phyloP scores from a whole-genome alignment of 2,888 invertebrate species.

The Yponomeuta sedellus region DNA sequence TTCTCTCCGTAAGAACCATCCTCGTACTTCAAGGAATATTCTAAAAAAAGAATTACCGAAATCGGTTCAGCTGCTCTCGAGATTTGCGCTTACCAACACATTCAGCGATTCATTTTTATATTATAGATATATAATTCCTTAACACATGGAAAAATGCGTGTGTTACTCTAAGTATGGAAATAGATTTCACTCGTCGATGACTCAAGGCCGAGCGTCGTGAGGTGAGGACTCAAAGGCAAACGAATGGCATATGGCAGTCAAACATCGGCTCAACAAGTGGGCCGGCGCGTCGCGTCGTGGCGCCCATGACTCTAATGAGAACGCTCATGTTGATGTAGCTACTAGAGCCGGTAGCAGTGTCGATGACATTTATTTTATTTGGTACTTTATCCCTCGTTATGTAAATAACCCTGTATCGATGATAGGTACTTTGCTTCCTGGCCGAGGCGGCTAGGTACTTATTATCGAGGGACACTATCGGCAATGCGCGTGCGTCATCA shows the following conservation, averaged over 20 bases:
- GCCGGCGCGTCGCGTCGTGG: conserved; percentile 19
- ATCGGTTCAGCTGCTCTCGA: too few species aligned
- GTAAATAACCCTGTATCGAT: conserved; percentile 7
- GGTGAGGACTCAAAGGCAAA: conserved; percentile 47
- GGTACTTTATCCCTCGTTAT: not conserved
- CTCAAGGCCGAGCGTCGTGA: conserved; percentile 48
- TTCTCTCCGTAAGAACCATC: too few species aligned
- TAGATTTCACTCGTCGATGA: conserved; percentile 23
- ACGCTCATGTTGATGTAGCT: not conserved
- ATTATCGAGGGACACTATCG: conserved; percentile 44
- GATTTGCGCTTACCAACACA: too few species aligned
- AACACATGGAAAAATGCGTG: too few species aligned
- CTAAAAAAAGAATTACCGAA: too few species aligned
- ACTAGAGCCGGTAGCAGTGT: not conserved
- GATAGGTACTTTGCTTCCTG: conserved; percentile 35
- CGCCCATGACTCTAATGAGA: not conserved
- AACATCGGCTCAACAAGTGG: conserved; percentile 71
- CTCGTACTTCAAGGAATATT: too few species aligned
- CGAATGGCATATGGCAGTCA: conserved; percentile 60
- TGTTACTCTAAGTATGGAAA: not conserved
- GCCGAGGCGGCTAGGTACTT: conserved; percentile 31
- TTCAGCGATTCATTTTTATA: too few species aligned
- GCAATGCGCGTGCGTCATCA: conserved; percentile 68
- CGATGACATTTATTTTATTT: not conserved
- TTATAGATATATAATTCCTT: too few species aligned